Percentiles rank a stretch among this genome's conserved stretches.
Conservation (phyloP, 2,113 vertebrate species). For the Lipophrys pholis region DNA sequence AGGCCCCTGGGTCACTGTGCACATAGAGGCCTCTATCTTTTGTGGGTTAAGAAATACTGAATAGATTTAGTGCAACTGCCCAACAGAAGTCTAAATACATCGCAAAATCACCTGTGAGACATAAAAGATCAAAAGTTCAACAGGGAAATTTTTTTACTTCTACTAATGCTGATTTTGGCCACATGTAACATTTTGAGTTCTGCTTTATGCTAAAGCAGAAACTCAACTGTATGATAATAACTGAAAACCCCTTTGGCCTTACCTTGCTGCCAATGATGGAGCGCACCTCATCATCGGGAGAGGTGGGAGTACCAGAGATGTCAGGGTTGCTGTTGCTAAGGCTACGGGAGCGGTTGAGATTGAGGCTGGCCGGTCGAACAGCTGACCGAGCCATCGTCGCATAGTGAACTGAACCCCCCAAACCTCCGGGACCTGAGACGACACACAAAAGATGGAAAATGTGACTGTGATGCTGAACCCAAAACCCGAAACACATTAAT, state of each 20-base stretch:
- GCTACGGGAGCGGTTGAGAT: slow-evolving; percentile 96
- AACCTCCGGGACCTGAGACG: slow-evolving; percentile 89
- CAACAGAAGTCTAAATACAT: slow-evolving; percentile 19
- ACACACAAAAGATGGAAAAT: slow-evolving; percentile 14
- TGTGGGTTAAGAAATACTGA: slow-evolving; percentile 23
- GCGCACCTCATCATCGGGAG: slow-evolving; percentile 96
- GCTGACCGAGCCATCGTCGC: slow-evolving; percentile 98
- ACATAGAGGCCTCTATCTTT: slow-evolving; percentile 31
- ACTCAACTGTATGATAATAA: background rate
- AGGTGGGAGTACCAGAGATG: slow-evolving; percentile 96
- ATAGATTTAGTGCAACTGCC: slow-evolving; percentile 17
- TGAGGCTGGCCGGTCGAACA: slow-evolving; percentile 95
- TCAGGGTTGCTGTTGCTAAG: slow-evolving; percentile 99
- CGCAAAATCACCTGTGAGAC: slow-evolving; percentile 15
- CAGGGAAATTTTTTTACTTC: too few species aligned
- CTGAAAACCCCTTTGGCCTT: slow-evolving; percentile 29
- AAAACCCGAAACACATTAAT: background rate
- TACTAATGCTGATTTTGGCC: background rate
- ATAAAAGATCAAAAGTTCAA: too few species aligned
- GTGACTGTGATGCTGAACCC: background rate
- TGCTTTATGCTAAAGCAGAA: slow-evolving; percentile 6
- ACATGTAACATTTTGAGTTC: slow-evolving; percentile 1
- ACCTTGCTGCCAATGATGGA: slow-evolving; percentile 98
- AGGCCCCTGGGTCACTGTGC: slow-evolving; percentile 34
- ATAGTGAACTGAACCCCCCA: slow-evolving; percentile 96